These are phyloP conservation scores for Leptoclinus maculatus DNA, from an alignment of 2,797 vertebrate genomes.

Conservation along the genomic window DNA sequence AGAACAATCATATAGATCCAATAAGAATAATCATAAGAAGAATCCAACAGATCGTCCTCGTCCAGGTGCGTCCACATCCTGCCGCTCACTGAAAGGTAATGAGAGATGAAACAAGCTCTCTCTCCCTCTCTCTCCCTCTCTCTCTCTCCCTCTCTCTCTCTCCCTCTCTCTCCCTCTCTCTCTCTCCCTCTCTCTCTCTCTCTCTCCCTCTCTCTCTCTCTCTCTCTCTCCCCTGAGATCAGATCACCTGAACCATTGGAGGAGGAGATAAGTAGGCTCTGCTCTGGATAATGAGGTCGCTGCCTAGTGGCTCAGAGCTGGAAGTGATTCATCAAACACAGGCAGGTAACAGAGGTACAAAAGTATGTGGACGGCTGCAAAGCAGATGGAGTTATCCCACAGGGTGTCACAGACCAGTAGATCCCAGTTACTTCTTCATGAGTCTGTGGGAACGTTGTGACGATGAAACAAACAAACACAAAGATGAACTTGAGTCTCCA, in stretches of 20 bases:
- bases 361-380: slow-evolving; percentile 46
- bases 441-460: too few relatives aligned
- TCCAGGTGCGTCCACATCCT: slow-evolving; percentile 52
- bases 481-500: too few relatives aligned
- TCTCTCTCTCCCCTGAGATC: slow-evolving; percentile 43
- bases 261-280: slow-evolving; percentile 25
- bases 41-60: background rate
- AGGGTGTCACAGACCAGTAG: background rate
- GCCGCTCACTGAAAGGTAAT: slow-evolving; percentile 36
- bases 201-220: slow-evolving; percentile 24
- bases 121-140: slow-evolving; percentile 50
- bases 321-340: slow-evolving; percentile 71
- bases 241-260: slow-evolving; percentile 85
- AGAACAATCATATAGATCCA: too few relatives aligned
- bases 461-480: too few relatives aligned
- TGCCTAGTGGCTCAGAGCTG: slow-evolving; percentile 72
- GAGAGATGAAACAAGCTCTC: slow-evolving; percentile 36
- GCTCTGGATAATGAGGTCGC: slow-evolving; percentile 83
- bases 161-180: background rate
- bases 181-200: background rate
- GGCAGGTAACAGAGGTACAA: slow-evolving; percentile 76
- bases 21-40: too few relatives aligned
- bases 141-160: background rate
- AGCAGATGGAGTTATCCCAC: background rate
- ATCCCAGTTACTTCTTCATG: too few relatives aligned